A percentile compares a stretch with the other conserved stretches of the same genome.
Evolutionary conservation across 2,113 vertebrate species (phyloP).

Genomic region (Corythaixoides concolor): DNA sequence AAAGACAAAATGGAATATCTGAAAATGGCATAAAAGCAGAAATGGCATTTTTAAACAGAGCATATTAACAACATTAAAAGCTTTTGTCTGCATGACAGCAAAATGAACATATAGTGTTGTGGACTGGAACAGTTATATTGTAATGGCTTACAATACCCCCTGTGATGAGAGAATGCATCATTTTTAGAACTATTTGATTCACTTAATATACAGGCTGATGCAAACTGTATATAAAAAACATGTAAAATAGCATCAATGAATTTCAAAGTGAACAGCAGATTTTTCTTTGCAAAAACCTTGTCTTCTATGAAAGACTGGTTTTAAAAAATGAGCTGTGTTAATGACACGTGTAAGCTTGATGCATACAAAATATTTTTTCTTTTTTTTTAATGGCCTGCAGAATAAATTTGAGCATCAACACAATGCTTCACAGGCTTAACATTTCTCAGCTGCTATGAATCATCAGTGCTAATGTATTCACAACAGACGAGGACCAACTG

Average conservation of each 20-base stretch:
- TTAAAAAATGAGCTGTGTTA: conserved; percentile 91
- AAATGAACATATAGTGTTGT: conserved; percentile 89
- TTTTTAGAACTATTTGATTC: conserved; percentile 90
- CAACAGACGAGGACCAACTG: conserved; percentile 99
- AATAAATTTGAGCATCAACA: conserved; percentile 92
- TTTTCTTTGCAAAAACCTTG: conserved; percentile 80
- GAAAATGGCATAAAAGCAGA: conserved; percentile 82
- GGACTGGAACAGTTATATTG: conserved; percentile 94
- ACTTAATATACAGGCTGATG: conserved; percentile 88
- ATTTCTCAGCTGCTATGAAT: conserved; percentile 90
- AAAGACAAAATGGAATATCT: conserved; percentile 80
- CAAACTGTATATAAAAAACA: conserved; percentile 90
- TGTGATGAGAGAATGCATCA: conserved; percentile 86
- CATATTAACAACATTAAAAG: conserved; percentile 87
- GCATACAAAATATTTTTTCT: conserved; percentile 91
- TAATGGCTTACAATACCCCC: conserved; percentile 93
- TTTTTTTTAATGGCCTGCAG: conserved; percentile 86
- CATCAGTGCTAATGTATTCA: conserved; percentile 98
- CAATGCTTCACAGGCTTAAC: conserved; percentile 92
- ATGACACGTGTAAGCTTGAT: conserved; percentile 95
- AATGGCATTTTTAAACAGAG: conserved; percentile 83
- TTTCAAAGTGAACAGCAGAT: conserved; percentile 83
- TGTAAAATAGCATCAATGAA: conserved; percentile 92
- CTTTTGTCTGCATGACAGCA: conserved; percentile 85
- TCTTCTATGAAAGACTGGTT: conserved; percentile 88